Conservation (phyloP, 1,140 invertebrate species). For the Harpegnathos saltator region DNA sequence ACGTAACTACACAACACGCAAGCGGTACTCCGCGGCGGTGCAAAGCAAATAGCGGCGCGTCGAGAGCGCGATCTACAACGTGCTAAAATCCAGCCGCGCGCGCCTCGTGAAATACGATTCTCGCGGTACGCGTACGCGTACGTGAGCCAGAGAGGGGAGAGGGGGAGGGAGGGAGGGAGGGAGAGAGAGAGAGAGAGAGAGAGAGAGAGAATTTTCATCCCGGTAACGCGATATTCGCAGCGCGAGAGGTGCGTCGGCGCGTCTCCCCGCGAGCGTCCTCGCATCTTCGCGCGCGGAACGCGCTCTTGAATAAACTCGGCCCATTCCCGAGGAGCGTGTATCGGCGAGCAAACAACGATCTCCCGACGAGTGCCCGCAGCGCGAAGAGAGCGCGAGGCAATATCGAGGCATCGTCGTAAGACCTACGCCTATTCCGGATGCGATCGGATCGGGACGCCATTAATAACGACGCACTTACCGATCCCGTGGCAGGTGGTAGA, state of each 20-base stretch:
- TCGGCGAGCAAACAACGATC: slow-evolving; percentile 51
- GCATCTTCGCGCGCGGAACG: background rate
- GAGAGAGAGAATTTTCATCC: slow-evolving; percentile 10
- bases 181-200: too few relatives aligned
- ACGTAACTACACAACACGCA: background rate
- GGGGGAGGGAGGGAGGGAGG: too few relatives aligned
- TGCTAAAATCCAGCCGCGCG: background rate
- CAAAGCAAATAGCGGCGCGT: background rate
- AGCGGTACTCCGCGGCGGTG: background rate
- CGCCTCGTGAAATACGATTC: slow-evolving; percentile 10
- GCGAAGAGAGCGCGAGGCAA: slow-evolving; percentile 42
- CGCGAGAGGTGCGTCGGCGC: background rate
- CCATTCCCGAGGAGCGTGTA: slow-evolving; percentile 17
- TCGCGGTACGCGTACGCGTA: background rate
- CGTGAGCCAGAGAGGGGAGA: too few relatives aligned
- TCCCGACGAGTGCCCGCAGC: slow-evolving; percentile 51
- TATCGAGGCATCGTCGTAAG: slow-evolving; percentile 71
- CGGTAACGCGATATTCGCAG: slow-evolving; percentile 16
- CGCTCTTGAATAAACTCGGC: slow-evolving; percentile 52
- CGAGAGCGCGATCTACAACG: background rate
- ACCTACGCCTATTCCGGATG: slow-evolving; percentile 83
- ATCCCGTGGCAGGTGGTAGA: slow-evolving; percentile 83
- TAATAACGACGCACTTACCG: slow-evolving; percentile 84
- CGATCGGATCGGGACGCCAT: slow-evolving; percentile 82
- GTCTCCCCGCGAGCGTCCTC: background rate